These are phyloP conservation scores for Halocynthia roretzi DNA, from an alignment of 23 tunicate species.

Conservation along the genomic window DNA sequence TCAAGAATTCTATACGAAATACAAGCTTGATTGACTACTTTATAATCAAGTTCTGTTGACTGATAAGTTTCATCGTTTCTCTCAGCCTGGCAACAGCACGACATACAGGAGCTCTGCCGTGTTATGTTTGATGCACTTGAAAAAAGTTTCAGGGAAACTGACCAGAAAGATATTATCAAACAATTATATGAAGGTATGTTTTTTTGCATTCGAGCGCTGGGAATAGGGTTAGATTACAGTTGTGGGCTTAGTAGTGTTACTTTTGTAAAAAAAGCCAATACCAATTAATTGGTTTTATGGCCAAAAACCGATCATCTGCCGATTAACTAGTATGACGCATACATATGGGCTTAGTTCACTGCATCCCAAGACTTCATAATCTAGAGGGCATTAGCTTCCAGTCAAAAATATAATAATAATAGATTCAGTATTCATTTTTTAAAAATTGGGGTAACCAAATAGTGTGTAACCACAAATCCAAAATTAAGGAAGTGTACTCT, in stretches of 20 bases:
- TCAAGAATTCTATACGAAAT: no score
- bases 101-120: conserved; percentile 81
- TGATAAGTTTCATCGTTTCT: neutral
- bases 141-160: conserved; percentile 62
- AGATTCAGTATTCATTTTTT: no score
- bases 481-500: neutral
- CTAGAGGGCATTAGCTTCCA: no score
- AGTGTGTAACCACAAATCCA: conserved; percentile 10
- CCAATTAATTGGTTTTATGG: no score
- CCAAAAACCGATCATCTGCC: no score
- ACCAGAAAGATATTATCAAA: conserved; percentile 60
- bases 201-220: neutral
- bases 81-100: conserved; percentile 92
- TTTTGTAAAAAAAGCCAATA: no score
- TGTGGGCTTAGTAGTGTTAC: no score
- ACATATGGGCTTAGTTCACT: no score
- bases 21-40: neutral
- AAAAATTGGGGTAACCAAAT: neutral
- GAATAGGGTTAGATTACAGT: no score
- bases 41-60: neutral
- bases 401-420: no score
- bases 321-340: no score
- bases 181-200: conserved; percentile 64
- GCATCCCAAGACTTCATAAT: no score
- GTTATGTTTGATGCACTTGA: conserved; percentile 93